phyloP scores from a whole-genome alignment of 2,797 vertebrate species.

The Acrossocheilus wenchowensis region DNA sequence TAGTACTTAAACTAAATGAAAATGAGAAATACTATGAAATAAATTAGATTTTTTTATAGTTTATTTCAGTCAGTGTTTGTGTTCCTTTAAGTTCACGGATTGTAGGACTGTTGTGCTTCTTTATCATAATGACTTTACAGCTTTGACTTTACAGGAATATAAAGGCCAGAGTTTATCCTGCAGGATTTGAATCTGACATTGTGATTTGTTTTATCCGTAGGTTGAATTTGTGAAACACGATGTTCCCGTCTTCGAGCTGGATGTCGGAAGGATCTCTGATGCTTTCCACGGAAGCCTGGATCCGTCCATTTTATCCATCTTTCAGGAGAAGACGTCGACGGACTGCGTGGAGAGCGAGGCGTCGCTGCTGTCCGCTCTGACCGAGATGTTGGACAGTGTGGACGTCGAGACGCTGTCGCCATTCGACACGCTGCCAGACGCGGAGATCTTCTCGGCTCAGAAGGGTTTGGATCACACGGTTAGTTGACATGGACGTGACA shows the following conservation, averaged over 20 bases:
- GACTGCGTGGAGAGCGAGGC: slow-evolving; percentile 82
- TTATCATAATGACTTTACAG: not conserved
- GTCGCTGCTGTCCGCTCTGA: slow-evolving; percentile 88
- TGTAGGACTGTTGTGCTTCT: not conserved
- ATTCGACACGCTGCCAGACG: slow-evolving; percentile 89
- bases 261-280: slow-evolving; percentile 76
- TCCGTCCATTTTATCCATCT: slow-evolving; percentile 91
- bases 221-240: slow-evolving; percentile 64
- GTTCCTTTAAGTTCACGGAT: not conserved
- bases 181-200: not conserved
- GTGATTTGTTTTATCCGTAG: slow-evolving; percentile 60
- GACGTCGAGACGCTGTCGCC: slow-evolving; percentile 92
- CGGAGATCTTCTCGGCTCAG: slow-evolving; percentile 79
- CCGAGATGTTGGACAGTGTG: slow-evolving; percentile 91
- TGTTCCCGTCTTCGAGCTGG: slow-evolving; percentile 70
- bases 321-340: slow-evolving; percentile 82
- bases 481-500: not conserved
- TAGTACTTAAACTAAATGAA: too few relatives aligned
- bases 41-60: too few relatives aligned
- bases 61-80: not conserved
- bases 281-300: slow-evolving; percentile 85
- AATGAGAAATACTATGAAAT: too few relatives aligned
- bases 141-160: not conserved
- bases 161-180: not conserved
- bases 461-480: slow-evolving; percentile 62